These are phyloP conservation scores for Seira musarum DNA, from an alignment of 2,888 invertebrate genomes.

Conservation along the genomic window DNA sequence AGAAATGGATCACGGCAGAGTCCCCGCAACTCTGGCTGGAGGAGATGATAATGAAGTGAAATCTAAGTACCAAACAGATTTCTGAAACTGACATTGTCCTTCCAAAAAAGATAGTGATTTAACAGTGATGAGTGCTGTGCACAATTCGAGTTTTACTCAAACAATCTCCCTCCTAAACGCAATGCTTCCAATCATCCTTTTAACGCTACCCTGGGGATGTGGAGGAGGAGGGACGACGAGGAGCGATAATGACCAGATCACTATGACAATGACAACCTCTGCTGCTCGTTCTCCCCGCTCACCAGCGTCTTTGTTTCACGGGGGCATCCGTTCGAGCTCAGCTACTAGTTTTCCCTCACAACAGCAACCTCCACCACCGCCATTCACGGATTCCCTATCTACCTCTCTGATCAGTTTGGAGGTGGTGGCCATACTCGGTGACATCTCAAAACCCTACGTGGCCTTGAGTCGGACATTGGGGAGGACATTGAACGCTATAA, in stretches of 20 bases:
- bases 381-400: constrained; percentile 35
- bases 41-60: too few species aligned
- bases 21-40: too few species aligned
- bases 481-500: constrained; percentile 64
- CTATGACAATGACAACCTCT: neutral
- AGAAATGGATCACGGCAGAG: too few species aligned
- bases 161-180: constrained; percentile 15
- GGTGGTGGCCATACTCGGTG: constrained; percentile 66
- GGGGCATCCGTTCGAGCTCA: constrained; percentile 16
- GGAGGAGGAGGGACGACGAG: constrained; percentile 11
- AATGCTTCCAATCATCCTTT: constrained; percentile 28
- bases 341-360: constrained; percentile 37
- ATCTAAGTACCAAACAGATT: too few species aligned
- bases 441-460: constrained; percentile 64
- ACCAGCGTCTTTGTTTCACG: constrained; percentile 38
- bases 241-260: neutral
- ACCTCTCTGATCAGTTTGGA: constrained; percentile 57
- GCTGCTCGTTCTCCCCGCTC: constrained; percentile 16
- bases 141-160: constrained; percentile 47
- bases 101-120: too few species aligned
- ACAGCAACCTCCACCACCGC: constrained; percentile 35
- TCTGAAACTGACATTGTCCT: too few species aligned
- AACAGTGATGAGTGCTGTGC: constrained; percentile 31
- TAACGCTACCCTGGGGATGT: constrained; percentile 26
- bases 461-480: constrained; percentile 62